These are phyloP conservation scores for Sinocyclocheilus maitianheensis DNA, from an alignment of 2,113 vertebrate species.

Conservation along the genomic window DNA sequence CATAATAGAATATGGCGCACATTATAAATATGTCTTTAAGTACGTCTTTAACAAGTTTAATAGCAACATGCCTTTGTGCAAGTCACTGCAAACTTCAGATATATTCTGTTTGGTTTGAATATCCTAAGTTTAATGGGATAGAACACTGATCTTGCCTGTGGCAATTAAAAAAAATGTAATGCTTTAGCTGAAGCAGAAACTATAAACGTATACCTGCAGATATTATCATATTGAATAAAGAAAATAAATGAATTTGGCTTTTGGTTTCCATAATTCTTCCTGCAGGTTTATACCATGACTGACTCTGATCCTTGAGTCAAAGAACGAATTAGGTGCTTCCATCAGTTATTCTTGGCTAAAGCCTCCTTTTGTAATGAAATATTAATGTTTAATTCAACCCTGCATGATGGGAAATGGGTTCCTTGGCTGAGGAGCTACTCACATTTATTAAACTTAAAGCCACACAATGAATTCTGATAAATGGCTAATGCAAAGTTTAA, in stretches of 20 bases:
- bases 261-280: conserved; percentile 15
- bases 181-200: neutral
- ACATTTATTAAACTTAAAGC: neutral
- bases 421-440: neutral
- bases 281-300: neutral
- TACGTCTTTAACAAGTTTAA: neutral
- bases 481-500: neutral
- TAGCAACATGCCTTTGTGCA: neutral
- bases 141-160: neutral
- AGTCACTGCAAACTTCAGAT: neutral
- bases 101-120: neutral
- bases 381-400: neutral
- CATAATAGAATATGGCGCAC: neutral
- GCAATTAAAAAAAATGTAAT: neutral
- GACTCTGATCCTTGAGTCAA: conserved; percentile 5
- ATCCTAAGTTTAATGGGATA: neutral
- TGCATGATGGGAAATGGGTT: neutral
- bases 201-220: neutral
- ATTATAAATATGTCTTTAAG: neutral
- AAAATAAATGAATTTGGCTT: neutral
- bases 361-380: neutral
- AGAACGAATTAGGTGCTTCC: neutral
- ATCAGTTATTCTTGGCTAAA: neutral
- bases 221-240: neutral
- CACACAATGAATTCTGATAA: neutral